phyloP scores from a whole-genome alignment of 2,888 invertebrate genomes.

The Drosophila anceps region DNA sequence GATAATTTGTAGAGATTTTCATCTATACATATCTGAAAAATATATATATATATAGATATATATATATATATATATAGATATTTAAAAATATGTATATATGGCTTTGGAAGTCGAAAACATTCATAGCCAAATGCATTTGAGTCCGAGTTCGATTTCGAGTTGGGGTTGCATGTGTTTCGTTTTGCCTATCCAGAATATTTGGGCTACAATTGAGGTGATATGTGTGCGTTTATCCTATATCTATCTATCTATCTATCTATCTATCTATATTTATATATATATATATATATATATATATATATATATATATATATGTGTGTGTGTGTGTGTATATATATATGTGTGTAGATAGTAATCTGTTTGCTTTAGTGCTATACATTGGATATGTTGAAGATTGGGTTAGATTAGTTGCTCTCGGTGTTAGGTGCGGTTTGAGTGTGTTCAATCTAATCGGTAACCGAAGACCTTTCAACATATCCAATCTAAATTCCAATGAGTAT shows the following conservation, averaged over 20 bases:
- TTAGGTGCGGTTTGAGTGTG: background rate
- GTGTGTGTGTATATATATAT: background rate
- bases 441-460: background rate
- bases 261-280: background rate
- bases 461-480: slow-evolving; percentile 1
- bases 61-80: background rate
- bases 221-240: background rate
- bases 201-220: slow-evolving; percentile 12
- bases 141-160: slow-evolving; percentile 1
- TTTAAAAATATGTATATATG: no score
- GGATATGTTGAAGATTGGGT: slow-evolving; percentile 5
- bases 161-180: background rate
- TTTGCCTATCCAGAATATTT: background rate
- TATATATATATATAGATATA: background rate
- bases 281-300: no score
- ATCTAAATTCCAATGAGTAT: background rate
- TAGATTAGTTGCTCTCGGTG: background rate
- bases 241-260: background rate
- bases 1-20: slow-evolving; percentile 13
- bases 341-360: no score
- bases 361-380: background rate
- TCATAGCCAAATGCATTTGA: background rate
- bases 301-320: background rate
- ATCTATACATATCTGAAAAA: background rate
- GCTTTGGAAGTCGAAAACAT: background rate